Conservation (phyloP, 1,140 invertebrate genomes). For the Drosophila auraria region DNA sequence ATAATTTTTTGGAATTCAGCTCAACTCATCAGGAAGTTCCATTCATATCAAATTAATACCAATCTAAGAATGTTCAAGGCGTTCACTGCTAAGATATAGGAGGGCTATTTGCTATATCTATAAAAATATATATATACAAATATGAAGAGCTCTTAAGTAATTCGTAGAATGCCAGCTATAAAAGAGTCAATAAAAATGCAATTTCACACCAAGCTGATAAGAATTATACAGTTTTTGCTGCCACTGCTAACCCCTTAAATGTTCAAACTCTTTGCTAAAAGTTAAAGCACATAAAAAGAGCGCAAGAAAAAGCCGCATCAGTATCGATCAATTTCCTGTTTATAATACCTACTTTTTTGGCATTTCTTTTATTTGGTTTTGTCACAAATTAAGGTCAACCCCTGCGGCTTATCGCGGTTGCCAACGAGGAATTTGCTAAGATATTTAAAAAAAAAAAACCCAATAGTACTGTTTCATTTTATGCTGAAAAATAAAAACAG, state of each 20-base stretch:
- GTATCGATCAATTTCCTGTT: slow-evolving; percentile 29
- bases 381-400: slow-evolving; percentile 14
- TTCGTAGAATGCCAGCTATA: slow-evolving; percentile 34
- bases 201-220: slow-evolving; percentile 28
- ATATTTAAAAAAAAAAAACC: slow-evolving; percentile 8
- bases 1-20: slow-evolving; percentile 3
- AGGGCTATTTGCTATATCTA: slow-evolving; percentile 9
- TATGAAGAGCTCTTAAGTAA: slow-evolving; percentile 25
- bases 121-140: slow-evolving; percentile 14
- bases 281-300: neutral
- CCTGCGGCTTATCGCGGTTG: slow-evolving; percentile 33
- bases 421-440: neutral
- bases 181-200: slow-evolving; percentile 37
- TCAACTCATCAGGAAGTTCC: slow-evolving; percentile 9
- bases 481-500: slow-evolving; percentile 17
- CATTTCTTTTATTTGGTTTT: slow-evolving; percentile 3
- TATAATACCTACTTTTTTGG: neutral
- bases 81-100: slow-evolving; percentile 8
- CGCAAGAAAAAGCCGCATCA: neutral
- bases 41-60: slow-evolving; percentile 9
- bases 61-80: slow-evolving; percentile 24
- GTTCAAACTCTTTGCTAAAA: neutral
- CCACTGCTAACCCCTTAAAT: slow-evolving; percentile 12
- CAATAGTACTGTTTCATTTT: slow-evolving; percentile 9
- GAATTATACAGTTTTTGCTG: slow-evolving; percentile 3